These are phyloP conservation scores for Scatophagus argus DNA, from an alignment of 2,113 vertebrate genomes.

Conservation along the genomic window DNA sequence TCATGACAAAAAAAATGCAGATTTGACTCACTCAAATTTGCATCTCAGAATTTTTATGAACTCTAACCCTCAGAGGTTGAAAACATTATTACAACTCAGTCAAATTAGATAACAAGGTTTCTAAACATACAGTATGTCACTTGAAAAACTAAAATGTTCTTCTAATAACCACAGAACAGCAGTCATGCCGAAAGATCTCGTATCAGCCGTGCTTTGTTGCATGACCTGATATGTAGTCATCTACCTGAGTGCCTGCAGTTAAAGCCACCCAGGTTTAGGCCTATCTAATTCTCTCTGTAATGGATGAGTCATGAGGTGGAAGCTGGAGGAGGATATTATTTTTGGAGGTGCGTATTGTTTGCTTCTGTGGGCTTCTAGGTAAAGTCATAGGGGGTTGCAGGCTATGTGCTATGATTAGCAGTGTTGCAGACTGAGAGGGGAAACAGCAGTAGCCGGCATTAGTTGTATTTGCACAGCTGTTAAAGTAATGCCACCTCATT, in stretches of 20 bases:
- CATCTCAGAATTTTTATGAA: constrained; percentile 18
- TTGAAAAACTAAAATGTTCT: background rate
- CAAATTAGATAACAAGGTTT: constrained; percentile 32
- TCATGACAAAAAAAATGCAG: background rate
- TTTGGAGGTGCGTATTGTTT: constrained; percentile 63
- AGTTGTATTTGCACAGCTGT: constrained; percentile 82
- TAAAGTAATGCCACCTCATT: constrained; percentile 80
- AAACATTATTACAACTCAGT: constrained; percentile 12
- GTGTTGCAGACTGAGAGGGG: constrained; percentile 35
- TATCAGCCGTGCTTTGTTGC: constrained; percentile 7
- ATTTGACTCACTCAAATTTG: too few relatives aligned
- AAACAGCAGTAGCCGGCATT: constrained; percentile 76
- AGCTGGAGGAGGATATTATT: constrained; percentile 53
- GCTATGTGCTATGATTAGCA: constrained; percentile 73
- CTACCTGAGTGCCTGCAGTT: constrained; percentile 4
- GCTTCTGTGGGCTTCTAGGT: constrained; percentile 54
- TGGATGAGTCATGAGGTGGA: constrained; percentile 41
- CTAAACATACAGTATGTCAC: background rate
- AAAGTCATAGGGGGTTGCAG: constrained; percentile 48
- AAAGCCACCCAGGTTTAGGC: constrained; percentile 20
- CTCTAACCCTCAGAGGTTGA: constrained; percentile 3
- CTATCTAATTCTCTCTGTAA: constrained; percentile 25
- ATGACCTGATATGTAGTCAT: constrained; percentile 11
- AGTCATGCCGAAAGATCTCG: constrained; percentile 14
- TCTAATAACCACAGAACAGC: background rate